phyloP scores from a whole-genome alignment of 2,797 vertebrate genomes.

The Rhabdomys pumilio region DNA sequence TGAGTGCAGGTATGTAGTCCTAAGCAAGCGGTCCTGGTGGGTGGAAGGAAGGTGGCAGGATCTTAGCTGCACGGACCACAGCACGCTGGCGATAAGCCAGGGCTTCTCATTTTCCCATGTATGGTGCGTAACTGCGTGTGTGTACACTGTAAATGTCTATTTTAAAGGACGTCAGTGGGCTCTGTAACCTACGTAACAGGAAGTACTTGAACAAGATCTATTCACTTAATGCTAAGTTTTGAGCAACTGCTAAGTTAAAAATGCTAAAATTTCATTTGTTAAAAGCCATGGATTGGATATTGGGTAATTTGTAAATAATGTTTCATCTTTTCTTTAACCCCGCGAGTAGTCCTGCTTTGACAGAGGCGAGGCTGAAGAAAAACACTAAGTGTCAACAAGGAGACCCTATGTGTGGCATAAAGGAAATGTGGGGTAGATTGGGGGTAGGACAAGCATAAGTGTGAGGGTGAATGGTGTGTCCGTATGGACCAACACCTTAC shows the following conservation, averaged over 20 bases:
- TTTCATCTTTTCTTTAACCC: not conserved
- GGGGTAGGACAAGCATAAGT: not conserved
- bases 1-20: not conserved
- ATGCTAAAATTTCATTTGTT: slow-evolving; percentile 44
- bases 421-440: not conserved
- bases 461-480: not conserved
- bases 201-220: not conserved
- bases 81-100: no score
- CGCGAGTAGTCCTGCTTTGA: slow-evolving; percentile 3
- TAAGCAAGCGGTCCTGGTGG: not conserved
- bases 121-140: not conserved
- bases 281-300: not conserved
- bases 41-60: not conserved
- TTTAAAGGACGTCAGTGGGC: not conserved
- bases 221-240: slow-evolving; percentile 25
- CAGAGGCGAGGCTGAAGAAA: not conserved
- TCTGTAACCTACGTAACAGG: not conserved
- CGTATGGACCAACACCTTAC: not conserved
- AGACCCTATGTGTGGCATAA: not conserved
- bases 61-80: not conserved
- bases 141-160: not conserved
- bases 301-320: not conserved
- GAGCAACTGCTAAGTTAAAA: slow-evolving; percentile 9
- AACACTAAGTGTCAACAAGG: not conserved
- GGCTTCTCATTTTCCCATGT: slow-evolving; percentile 7